A percentile compares a stretch with the other conserved stretches of the same genome.
Evolutionary conservation across 2,113 vertebrate genomes (phyloP).

Genomic region (Meles meles): DNA sequence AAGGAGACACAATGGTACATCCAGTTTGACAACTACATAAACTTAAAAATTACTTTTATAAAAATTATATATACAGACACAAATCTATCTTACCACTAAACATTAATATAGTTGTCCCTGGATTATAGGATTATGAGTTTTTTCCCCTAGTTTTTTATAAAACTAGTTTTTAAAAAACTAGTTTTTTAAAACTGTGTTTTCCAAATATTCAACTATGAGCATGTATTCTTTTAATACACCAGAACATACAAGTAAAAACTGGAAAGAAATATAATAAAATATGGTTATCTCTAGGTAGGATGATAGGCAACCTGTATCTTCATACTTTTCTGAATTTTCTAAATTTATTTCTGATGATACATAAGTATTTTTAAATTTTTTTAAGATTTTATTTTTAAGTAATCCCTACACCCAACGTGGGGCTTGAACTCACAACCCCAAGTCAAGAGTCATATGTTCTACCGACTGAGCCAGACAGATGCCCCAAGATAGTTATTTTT

Average conservation of each 20-base stretch:
- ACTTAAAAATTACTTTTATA: neutral
- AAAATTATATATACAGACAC: neutral
- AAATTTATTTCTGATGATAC: conserved; percentile 25
- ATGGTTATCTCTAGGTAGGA: neutral
- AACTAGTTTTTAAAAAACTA: too few relatives aligned
- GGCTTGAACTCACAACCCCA: neutral
- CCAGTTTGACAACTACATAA: neutral
- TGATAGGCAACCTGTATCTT: neutral
- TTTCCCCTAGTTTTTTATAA: neutral
- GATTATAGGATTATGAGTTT: neutral
- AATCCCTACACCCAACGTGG: neutral
- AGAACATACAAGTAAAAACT: conserved; percentile 35
- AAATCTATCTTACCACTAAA: neutral
- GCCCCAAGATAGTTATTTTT: neutral
- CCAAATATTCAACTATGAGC: neutral
- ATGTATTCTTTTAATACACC: neutral
- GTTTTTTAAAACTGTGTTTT: conserved; percentile 1
- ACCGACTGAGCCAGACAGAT: neutral
- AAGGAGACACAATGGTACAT: neutral
- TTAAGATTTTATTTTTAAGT: neutral
- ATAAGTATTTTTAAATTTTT: neutral
- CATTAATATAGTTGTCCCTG: neutral
- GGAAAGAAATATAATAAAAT: conserved; percentile 16
- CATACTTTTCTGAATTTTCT: conserved; percentile 22
- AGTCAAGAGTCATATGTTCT: neutral